Base-by-base conservation (phyloP, 2,797 vertebrate genomes). In the Tamandua tetradactyla region DNA sequence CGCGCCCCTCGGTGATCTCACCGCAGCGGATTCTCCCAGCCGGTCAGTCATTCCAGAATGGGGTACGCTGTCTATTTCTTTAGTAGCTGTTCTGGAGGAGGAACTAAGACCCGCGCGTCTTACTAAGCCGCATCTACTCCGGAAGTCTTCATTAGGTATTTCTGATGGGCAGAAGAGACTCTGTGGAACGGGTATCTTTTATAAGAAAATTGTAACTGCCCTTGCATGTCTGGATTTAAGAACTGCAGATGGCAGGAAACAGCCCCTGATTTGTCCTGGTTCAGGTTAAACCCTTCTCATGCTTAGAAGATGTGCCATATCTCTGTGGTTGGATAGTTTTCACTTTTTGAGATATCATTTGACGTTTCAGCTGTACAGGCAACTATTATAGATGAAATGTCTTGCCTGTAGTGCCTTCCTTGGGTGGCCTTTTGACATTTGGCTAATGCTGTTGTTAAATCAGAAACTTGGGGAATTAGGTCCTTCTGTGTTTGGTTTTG, bases 91-190 rank as follows among this genome's bases (percentile, higher is more conserved):
- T n/a, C n/a, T n/a, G n/a, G n/a, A n/a, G n/a, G n/a, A n/a, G n/a
- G n/a, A n/a, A n/a, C n/a, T n/a, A n/a, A n/a, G n/a, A n/a, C n/a
- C n/a, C n/a, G n/a, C n/a, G n/a, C n/a, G n/a, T n/a, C n/a, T n/a
- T n/a, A n/a, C n/a, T n/a, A n/a, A n/a, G n/a, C n/a, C n/a, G n/a
- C n/a, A n/a, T n/a, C n/a, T n/a, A n/a, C n/a, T n/a, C n/a, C n/a
- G n/a, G n/a, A n/a, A n/a, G n/a, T n/a, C n/a, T n/a, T n/a, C 1
- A 23, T 86, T 47, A 81, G 76, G 22, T 85, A 30, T 93, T 95
- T 94, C 68, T 96, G 94, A 81, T 91, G 66, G 94, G 91, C 89
- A 91, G 64, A 76, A 49, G 88, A n/a, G 13, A 1, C 61, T 92
- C 57, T 2, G 13, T 61, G 40, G 22, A 42, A 94, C 8, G 27